Evolutionary conservation across 53 echinoderm and acorn worm species (phyloP), one percentile per base, ranked within the genome.

Genomic region (Apostichopus leukothele): DNA sequence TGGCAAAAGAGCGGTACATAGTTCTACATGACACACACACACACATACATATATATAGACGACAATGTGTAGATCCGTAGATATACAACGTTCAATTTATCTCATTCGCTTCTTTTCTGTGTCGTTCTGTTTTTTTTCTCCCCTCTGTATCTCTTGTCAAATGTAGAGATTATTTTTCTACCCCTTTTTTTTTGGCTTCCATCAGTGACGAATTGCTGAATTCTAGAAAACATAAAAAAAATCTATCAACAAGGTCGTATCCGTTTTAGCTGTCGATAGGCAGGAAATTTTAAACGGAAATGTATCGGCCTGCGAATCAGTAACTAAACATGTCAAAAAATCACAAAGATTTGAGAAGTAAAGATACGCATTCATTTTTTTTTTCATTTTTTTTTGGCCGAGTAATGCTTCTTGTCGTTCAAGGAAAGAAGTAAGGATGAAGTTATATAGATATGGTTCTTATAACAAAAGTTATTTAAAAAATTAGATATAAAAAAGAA

Each of bases 231-330:
- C 18, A 77, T 77, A 77, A 77, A 27, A 75, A 75, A 75, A 77
- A 77, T 77, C 50, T 39, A 51, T 50, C 77, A 50, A 50, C 27
- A 77, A 77, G 77, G 77, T 77, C 77, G 52, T 52, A 23, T 50
- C 77, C 77, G 77, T 77, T 77, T 77, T 10, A 6, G 52, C 77
- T 77, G 77, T 77, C 26, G 57, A 57, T 52, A 89, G 80, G 80
- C 80, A 78, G 80, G 81, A 83, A 89, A 79, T 89, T 79, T 79
- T 89, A 79, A 78, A 81, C 89, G 73, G 79, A 89, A 39, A 89
- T 89, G 76, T 75, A 75, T 75, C 76, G 76, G 76, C 76, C 5
- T 21, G 25, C 50, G 25, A 75, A 75, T 27, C 39, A 50, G 76
- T 25, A n/a, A 75, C 76, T 75, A 75, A 75, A 75, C 76, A 27